Evolutionary conservation across 2,888 invertebrate species (phyloP).

Genomic region (Eupithecia subfuscata): DNA sequence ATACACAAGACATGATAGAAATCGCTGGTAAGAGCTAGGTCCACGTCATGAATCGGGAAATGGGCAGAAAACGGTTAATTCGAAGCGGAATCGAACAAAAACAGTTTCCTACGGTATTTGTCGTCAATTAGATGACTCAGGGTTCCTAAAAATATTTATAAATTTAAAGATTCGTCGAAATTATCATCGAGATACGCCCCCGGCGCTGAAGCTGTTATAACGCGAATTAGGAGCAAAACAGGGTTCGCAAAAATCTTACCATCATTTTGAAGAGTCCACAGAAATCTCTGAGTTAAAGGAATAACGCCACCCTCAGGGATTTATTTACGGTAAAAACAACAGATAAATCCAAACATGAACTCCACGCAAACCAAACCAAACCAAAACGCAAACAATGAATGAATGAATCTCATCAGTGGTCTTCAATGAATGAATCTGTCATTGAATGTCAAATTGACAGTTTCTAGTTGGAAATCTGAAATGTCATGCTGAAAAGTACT

Average conservation of each 20-base stretch:
- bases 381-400: background rate
- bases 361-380: conserved; percentile 6
- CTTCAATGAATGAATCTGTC: no score
- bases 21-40: background rate
- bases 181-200: conserved; percentile 32
- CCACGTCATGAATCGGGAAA: conserved; percentile 28
- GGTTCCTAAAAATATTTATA: conserved; percentile 10
- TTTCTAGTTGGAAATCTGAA: background rate
- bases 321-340: conserved; percentile 18
- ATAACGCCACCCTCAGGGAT: conserved; percentile 7
- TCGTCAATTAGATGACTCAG: conserved; percentile 13
- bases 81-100: background rate
- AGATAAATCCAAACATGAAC: conserved; percentile 10
- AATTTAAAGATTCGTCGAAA: conserved; percentile 14
- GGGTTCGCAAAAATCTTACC: conserved; percentile 53
- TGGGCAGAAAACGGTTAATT: background rate
- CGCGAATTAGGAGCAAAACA: background rate
- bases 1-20: background rate
- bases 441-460: conserved; percentile 1
- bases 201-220: conserved; percentile 9
- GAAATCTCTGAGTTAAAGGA: background rate
- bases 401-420: background rate
- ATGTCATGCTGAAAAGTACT: background rate
- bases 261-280: conserved; percentile 58
- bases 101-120: conserved; percentile 9